These are phyloP conservation scores for Malurus leucopterus DNA, from an alignment of 2,797 vertebrate species.

Conservation along the genomic window DNA sequence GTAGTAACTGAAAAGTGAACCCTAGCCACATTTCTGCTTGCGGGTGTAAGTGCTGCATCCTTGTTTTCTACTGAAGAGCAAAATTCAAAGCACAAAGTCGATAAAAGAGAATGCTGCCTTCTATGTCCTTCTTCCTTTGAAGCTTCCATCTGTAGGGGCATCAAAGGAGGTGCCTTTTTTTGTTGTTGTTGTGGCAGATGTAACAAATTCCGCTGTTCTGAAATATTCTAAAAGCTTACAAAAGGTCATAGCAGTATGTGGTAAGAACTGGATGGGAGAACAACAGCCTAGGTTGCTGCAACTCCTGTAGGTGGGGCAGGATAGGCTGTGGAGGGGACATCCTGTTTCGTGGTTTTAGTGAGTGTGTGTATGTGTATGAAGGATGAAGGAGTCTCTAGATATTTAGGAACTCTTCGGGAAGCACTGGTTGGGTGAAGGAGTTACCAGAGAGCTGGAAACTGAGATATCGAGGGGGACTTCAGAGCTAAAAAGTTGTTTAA, in stretches of 20 bases:
- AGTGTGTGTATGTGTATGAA: neutral
- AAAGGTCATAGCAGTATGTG: neutral
- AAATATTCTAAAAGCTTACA: constrained; percentile 39
- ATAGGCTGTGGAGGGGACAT: neutral
- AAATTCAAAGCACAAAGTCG: neutral
- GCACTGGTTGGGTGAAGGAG: neutral
- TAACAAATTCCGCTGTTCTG: constrained; percentile 46
- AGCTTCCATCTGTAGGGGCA: constrained; percentile 5
- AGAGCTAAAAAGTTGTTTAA: neutral
- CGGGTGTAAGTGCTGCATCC: neutral
- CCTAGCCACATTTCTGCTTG: neutral
- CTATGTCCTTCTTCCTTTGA: constrained; percentile 11
- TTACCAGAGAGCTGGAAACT: neutral
- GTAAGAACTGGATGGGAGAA: constrained; percentile 11
- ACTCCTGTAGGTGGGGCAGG: constrained; percentile 13
- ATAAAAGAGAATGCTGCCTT: neutral
- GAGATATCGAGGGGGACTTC: neutral
- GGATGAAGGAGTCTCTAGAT: constrained; percentile 14
- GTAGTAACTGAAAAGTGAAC: neutral
- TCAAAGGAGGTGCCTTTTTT: constrained; percentile 3
- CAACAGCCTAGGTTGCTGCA: neutral
- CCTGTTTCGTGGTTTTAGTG: neutral
- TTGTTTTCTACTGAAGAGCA: neutral
- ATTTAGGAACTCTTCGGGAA: constrained; percentile 17
- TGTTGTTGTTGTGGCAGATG: constrained; percentile 30